Conservation (phyloP, 2,888 invertebrate genomes). For the Xestoiulus laeticollis region DNA sequence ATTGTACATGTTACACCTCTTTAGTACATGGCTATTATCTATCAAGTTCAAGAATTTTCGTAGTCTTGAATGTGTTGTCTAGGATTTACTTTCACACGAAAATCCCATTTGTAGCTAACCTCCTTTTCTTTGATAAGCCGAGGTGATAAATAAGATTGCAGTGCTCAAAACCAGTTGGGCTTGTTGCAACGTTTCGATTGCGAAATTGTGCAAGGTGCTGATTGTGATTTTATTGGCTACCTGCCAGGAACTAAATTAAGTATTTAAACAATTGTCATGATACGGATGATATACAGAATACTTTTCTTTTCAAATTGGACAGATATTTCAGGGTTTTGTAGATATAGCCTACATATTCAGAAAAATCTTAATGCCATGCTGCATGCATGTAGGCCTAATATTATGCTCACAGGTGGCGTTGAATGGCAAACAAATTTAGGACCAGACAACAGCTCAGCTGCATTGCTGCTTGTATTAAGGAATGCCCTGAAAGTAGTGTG, state of each 20-base stretch:
- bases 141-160: neutral
- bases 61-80: neutral
- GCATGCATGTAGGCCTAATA: no score
- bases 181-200: constrained; percentile 21
- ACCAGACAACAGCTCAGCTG: no score
- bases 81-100: neutral
- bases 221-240: constrained; percentile 7
- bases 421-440: no score
- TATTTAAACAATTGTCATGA: constrained; percentile 8
- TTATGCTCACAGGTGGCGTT: no score
- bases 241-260: neutral
- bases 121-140: constrained; percentile 8
- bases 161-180: neutral
- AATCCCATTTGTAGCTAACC: neutral
- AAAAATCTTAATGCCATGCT: no score
- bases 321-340: no score
- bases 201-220: neutral
- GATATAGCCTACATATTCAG: no score
- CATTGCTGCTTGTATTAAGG: no score
- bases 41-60: neutral
- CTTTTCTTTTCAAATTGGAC: neutral
- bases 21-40: neutral
- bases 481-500: no score
- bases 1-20: no score
- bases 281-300: neutral